Conservation (phyloP, 2,113 vertebrate species). For the Grantiella picta region DNA sequence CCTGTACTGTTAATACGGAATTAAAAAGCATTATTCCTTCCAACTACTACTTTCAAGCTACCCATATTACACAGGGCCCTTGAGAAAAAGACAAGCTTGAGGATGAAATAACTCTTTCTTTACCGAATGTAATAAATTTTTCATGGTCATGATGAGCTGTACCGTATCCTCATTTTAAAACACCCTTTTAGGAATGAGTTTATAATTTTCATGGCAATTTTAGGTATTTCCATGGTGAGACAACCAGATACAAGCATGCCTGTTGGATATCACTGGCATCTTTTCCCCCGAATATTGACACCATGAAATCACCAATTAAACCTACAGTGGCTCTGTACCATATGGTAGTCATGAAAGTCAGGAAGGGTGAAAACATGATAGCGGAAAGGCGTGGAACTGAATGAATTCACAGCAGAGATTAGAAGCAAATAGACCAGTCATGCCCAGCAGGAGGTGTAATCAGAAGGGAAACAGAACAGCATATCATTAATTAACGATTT, state of each 20-base stretch:
- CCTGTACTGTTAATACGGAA: neutral
- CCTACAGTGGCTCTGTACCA: neutral
- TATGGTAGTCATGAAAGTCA: conserved; percentile 23
- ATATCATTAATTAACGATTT: conserved; percentile 56
- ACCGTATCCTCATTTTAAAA: conserved; percentile 7
- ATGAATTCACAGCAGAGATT: conserved; percentile 23
- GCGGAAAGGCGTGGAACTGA: neutral
- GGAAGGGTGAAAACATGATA: conserved; percentile 36
- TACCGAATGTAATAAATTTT: conserved; percentile 14
- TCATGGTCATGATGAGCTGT: neutral
- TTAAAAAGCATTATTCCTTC: neutral
- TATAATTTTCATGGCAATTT: conserved; percentile 29
- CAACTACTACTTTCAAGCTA: neutral
- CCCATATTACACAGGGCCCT: neutral
- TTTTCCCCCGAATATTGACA: conserved; percentile 4
- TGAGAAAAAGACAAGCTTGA: neutral
- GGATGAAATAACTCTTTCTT: neutral
- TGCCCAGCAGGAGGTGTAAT: conserved; percentile 52
- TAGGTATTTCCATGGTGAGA: neutral
- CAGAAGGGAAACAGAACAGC: conserved; percentile 54
- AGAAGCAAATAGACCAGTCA: conserved; percentile 16
- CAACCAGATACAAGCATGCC: neutral
- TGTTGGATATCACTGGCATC: neutral
- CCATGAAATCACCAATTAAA: neutral
- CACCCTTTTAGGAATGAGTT: neutral